phyloP scores from a whole-genome alignment of 2,888 invertebrate genomes.

The Stenichneumon culpator region DNA sequence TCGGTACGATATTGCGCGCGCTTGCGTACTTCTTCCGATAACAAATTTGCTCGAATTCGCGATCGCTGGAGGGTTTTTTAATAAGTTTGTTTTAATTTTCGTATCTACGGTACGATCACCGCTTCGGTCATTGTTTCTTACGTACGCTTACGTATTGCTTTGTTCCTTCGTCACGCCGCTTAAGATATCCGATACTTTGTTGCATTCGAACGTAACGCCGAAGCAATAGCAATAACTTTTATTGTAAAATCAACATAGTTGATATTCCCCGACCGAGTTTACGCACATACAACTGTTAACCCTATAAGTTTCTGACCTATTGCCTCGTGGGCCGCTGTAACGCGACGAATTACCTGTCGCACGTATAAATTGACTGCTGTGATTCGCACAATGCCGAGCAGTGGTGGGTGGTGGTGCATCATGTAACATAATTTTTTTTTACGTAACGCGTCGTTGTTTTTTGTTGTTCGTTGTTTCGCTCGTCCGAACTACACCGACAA shows the following conservation, averaged over 20 bases:
- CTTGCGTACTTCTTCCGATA: neutral
- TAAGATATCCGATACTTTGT: neutral
- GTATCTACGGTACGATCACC: neutral
- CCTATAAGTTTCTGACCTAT: neutral
- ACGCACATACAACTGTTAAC: neutral
- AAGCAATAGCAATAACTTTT: neutral
- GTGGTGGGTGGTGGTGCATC: neutral
- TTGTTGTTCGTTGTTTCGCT: neutral
- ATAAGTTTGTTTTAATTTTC: neutral
- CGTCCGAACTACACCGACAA: neutral
- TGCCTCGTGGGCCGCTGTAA: neutral
- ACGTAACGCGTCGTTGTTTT: neutral
- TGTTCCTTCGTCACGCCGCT: neutral
- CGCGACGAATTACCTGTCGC: slow-evolving; percentile 7
- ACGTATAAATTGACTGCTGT: neutral
- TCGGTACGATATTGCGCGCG: neutral
- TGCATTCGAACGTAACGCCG: neutral
- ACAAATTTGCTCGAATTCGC: neutral
- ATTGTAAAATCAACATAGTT: neutral
- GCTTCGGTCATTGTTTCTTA: neutral
- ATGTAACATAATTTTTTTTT: neutral
- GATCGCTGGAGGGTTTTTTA: neutral
- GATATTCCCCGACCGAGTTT: neutral
- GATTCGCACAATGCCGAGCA: neutral
- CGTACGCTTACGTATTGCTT: neutral